Evolutionary conservation across 2,888 invertebrate genomes (phyloP).

Genomic region (Mayetiola destructor): DNA sequence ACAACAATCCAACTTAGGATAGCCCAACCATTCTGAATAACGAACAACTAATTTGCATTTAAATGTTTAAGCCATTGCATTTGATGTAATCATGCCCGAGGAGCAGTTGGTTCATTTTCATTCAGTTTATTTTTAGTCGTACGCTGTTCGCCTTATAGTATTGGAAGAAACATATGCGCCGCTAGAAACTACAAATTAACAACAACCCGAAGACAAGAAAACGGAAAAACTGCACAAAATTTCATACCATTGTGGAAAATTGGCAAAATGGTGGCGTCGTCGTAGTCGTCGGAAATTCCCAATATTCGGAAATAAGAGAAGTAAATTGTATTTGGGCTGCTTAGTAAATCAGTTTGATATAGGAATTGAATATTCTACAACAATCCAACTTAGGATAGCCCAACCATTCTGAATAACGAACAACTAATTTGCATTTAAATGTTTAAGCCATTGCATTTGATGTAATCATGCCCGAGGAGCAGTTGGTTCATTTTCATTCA

Average conservation of each 20-base stretch:
- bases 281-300: not conserved
- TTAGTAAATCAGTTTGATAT: not conserved
- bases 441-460: not conserved
- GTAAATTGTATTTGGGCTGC: too few species aligned
- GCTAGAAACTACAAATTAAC: slow-evolving; percentile 5
- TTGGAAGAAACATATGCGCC: too few species aligned
- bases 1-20: too few species aligned
- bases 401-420: too few species aligned
- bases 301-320: not conserved
- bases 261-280: not conserved
- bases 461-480: not conserved
- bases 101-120: not conserved
- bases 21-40: too few species aligned
- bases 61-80: slow-evolving; percentile 3
- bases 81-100: not conserved
- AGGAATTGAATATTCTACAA: slow-evolving; percentile 3
- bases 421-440: slow-evolving; percentile 13
- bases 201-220: slow-evolving; percentile 3
- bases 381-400: too few species aligned
- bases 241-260: not conserved
- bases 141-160: too few species aligned
- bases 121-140: too few species aligned
- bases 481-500: too few species aligned
- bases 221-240: not conserved
- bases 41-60: slow-evolving; percentile 13